Base-by-base conservation (phyloP, 2,797 vertebrate genomes). In the Myotis myotis region DNA sequence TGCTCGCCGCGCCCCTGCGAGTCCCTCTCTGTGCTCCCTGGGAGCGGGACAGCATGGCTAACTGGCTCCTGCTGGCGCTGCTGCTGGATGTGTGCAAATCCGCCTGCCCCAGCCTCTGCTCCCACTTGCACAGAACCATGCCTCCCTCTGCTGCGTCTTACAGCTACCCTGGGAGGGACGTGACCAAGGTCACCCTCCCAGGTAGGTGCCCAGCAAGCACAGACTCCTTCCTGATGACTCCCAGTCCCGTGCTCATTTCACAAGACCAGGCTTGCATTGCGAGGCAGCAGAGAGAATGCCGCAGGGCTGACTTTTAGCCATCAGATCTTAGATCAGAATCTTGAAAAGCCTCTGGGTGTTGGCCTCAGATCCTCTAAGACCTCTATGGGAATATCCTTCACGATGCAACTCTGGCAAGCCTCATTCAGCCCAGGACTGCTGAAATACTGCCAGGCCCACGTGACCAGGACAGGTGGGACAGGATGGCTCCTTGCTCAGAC, bases 31-130 rank as follows among this genome's bases (percentile, higher is more conserved):
- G 68, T 53, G 25, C n/a, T 12, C 44, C 17, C 8, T 0, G 41
- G 38, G 62, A 64, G 0, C 1, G 33, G 36, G 23, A 68, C 16
- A 16, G 15, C 22, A 19, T 0, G 0, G 23, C 12, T 28, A 16
- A 6, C 0, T 0, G 12, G 19, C 41, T 25, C 3, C 20, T 0
- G 9, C 30, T 30, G 2, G 7, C 4, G 3, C 28, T 0, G 0
- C 28, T 41, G 22, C 57, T 10, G 6, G 7, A 1, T 66, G 28
- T 49, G 25, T 19, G 28, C 28, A 86, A 87, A 71, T 75, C 22
- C 0, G 0, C 6, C n/a, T 70, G 1, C 5, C 30, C 9, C 44
- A 9, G 5, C 11, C 16, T 36, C 28, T 6, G 0, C 13, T 17
- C 23, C 20, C 19, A 3, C 7, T 13, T 83, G 53, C 53, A 55